These are phyloP conservation scores for Ameiurus melas DNA, from an alignment of 2,113 vertebrate genomes.

Conservation along the genomic window DNA sequence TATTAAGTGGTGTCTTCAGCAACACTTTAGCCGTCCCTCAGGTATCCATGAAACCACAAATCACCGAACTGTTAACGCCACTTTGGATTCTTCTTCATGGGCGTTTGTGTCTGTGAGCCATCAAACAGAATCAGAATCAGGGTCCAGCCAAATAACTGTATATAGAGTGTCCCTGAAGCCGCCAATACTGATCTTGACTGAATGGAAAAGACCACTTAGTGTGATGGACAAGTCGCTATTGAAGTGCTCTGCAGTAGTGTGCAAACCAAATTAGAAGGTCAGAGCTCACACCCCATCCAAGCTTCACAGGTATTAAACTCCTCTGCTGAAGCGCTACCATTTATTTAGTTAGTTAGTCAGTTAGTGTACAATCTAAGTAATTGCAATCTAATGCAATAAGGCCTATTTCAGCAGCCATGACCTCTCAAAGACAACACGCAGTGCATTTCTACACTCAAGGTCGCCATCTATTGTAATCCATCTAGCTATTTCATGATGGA, in stretches of 20 bases:
- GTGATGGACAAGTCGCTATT: constrained; percentile 3
- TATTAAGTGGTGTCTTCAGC: constrained; percentile 16
- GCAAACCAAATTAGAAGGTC: constrained; percentile 20
- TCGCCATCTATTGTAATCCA: neutral
- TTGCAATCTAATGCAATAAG: neutral
- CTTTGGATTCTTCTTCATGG: neutral
- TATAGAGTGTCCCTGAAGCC: neutral
- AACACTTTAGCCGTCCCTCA: constrained; percentile 14
- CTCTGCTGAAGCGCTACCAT: neutral
- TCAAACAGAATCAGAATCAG: neutral
- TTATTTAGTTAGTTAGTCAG: neutral
- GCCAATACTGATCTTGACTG: neutral
- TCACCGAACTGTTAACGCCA: neutral
- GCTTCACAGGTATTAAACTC: neutral
- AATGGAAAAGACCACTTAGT: neutral
- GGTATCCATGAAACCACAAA: constrained; percentile 16
- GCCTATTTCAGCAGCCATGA: neutral
- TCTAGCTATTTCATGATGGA: neutral
- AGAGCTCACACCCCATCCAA: neutral
- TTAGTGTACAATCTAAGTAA: neutral
- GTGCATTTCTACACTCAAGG: neutral
- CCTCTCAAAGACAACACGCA: constrained; percentile 7
- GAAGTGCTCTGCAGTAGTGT: constrained; percentile 4
- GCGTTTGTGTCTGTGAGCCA: neutral
- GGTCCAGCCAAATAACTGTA: neutral